These are phyloP conservation scores for Sinosuthora webbiana DNA, from an alignment of 2,113 vertebrate genomes.

Conservation along the genomic window DNA sequence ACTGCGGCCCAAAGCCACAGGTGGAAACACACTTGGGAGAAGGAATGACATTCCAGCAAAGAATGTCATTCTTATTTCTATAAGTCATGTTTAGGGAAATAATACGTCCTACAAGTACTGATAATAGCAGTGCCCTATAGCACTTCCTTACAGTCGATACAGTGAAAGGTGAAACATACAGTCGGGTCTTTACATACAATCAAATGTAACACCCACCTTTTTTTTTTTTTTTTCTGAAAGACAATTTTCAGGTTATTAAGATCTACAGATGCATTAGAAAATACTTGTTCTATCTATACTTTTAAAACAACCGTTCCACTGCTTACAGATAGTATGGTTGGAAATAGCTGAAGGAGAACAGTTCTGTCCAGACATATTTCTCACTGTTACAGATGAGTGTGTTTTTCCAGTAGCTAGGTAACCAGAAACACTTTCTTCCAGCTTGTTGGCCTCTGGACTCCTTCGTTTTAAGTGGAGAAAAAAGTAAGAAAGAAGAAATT, in stretches of 20 bases:
- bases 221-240: not conserved
- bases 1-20: fast-evolving
- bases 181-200: not conserved
- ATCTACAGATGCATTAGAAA: not conserved
- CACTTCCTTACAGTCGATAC: not conserved
- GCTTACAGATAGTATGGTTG: not conserved
- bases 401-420: not conserved
- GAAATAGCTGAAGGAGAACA: not conserved
- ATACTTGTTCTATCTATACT: not conserved
- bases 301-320: not conserved
- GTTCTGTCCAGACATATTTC: not conserved
- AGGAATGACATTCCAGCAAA: not conserved
- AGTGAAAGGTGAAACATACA: not conserved
- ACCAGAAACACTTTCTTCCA: not conserved
- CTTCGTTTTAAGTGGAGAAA: not conserved
- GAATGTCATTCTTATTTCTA: too few relatives aligned
- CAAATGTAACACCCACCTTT: not conserved
- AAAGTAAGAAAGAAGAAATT: not conserved
- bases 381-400: not conserved
- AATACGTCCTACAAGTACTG: not conserved
- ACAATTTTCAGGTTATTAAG: not conserved
- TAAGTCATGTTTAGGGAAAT: not conserved
- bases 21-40: fast-evolving
- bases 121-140: too few relatives aligned
- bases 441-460: not conserved